Evolutionary conservation across 2,888 invertebrate species (phyloP), one percentile per base, ranked within the genome.

Genomic region (Coelopa pilipes): DNA sequence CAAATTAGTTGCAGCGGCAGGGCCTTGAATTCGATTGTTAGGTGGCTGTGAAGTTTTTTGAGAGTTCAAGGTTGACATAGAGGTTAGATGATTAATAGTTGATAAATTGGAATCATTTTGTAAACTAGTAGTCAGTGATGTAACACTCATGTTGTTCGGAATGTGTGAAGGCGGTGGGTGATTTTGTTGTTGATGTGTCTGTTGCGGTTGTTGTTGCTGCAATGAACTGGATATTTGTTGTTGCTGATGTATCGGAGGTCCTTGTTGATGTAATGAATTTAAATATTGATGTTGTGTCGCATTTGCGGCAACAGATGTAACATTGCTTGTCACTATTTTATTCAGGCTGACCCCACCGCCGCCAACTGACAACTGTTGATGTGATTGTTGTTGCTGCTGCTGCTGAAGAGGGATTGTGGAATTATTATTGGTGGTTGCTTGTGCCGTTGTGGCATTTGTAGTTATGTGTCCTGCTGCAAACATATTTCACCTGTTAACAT

Each of bases 401-500:
- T 74, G 65, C 73, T 76, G 72, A 75, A 76, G 74, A 57, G 73
- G 70, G 66, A 70, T 74, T 78, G 69, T 76, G 75, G 75, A 75
- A 49, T 79, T 72, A 68, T 66, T 75, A 72, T 66, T 71, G 74
- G 60, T 72, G 72, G 59, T 66, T 77, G 76, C 72, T 76, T 77
- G 75, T 76, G 78, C 75, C 79, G 76, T 76, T 76, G 77, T 75
- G 74, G 73, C 76, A 77, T 79, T 78, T 74, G 78, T 72, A 74
- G 78, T 80, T 77, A 70, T 73, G 75, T 81, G 80, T 80, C 80
- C 82, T 78, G 80, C 79, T 76, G 79, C 80, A 79, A 84, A 81
- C 81, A 84, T 82, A 82, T 87, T 87, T 87, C 87, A 87, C 87
- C 87, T 87, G 75, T 87, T 87, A 81, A 87, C 87, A 76, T 87